Evolutionary conservation across 1,140 invertebrate species (phyloP), one percentile per base, ranked within the genome.

Genomic region (Stegodyphus dumicola): DNA sequence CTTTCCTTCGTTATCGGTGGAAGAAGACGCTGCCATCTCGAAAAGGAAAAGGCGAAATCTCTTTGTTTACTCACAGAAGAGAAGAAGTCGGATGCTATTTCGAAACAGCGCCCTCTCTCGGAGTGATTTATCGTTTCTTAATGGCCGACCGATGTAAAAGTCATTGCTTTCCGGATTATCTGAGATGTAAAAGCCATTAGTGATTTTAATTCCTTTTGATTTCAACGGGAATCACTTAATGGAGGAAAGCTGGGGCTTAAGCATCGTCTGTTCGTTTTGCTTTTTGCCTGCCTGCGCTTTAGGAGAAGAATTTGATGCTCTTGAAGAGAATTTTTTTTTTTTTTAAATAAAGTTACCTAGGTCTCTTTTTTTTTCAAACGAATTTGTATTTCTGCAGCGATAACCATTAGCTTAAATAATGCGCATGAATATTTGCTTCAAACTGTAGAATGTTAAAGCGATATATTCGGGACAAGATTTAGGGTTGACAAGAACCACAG

Each of bases 71-170:
- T 17, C 13, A 18, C 48, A 48, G 17, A 73, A n/a, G n/a, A n/a
- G n/a, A 10, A 73, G 17, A 51, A 53, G 52, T 33, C 4, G 33
- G 52, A 51, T n/a, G 9, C 13, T 53, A 17, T 7, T 56, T 17
- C 18, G 6, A 6, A 9, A 7, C 17, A 56, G 52, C 52, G 17
- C 18, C 52, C 73, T 56, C 73, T 75, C 53, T 4, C 17, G 52
- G 73, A 75, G 73, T 75, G 73, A 75, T 75, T 75, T 75, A 75
- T 75, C 53, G 53, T 75, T 56, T 53, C 73, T 75, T 75, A 75
- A 75, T 75, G 73, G 73, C 53, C 73, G 53, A 56, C 73, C 33
- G 53, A 75, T 75, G 73, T 75, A 33, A 52, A 75, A 75, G 53
- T 75, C 73, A 60, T 56, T 75, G 73, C 73, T 75, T 75, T 75